Percentiles rank a stretch among this genome's conserved stretches.
Conservation (phyloP, 2,888 invertebrate species). For the Nymphalis polychloros region DNA sequence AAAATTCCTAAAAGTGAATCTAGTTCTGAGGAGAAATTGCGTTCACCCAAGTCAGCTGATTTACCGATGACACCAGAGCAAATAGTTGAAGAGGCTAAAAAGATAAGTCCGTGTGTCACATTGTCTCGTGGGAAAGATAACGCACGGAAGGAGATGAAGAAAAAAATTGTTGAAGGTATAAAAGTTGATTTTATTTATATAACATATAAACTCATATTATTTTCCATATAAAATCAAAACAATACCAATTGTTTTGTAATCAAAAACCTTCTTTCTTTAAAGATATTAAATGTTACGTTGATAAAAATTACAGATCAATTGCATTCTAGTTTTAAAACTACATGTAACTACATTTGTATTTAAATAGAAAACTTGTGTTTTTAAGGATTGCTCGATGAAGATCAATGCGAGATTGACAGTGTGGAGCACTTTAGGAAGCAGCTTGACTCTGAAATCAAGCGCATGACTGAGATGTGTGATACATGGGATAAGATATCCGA, state of each 20-base stretch:
- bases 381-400: slow-evolving; percentile 65
- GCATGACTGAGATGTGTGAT: slow-evolving; percentile 77
- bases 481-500: slow-evolving; percentile 78
- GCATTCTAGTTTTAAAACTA: background rate
- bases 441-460: slow-evolving; percentile 76
- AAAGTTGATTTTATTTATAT: background rate
- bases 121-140: slow-evolving; percentile 82
- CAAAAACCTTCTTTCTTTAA: no score
- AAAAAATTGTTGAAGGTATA: slow-evolving; percentile 69
- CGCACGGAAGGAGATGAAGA: slow-evolving; percentile 79
- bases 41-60: slow-evolving; percentile 57
- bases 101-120: slow-evolving; percentile 79
- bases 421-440: slow-evolving; percentile 66
- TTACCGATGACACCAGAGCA: slow-evolving; percentile 56
- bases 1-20: slow-evolving; percentile 66
- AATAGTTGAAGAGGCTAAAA: slow-evolving; percentile 51
- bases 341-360: background rate
- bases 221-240: no score
- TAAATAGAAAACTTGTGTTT: slow-evolving; percentile 8
- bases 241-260: no score
- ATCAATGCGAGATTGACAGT: slow-evolving; percentile 58
- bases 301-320: no score
- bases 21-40: slow-evolving; percentile 61
- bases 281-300: no score
- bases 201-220: background rate